Base-by-base conservation (phyloP, 2,888 invertebrate species). In the Rhimphoctona megacephalus region DNA sequence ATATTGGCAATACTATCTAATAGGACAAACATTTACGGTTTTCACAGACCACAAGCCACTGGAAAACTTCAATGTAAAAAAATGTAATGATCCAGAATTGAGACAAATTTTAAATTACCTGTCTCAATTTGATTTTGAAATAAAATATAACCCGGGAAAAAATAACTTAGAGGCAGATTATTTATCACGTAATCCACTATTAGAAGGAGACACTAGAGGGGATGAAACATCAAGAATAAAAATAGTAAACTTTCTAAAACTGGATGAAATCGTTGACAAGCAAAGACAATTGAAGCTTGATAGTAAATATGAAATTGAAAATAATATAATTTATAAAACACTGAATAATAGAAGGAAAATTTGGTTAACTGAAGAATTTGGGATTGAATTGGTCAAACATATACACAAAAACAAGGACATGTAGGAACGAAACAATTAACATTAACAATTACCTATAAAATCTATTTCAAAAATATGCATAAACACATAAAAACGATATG, bases 291-390 rank as follows among this genome's bases (percentile, higher is more conserved):
- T 64, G 83, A 77, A 89, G 86, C 46, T 25, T 36, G 81, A 83
- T 57, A 64, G 84, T 25, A 77, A 76, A 74, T 14, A 82, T 30
- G 77, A 76, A 83, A 74, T 36, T 39, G 76, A 85, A 84, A 72
- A 88, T 66, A 43, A 80, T 25, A 70, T 88, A 36, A 85, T 80
- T 25, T 88, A 78, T 78, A 87, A 85, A 81, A 86, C 73, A 83
- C 25, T 61, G 25, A 83, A 79, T 57, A 88, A 88, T 5, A 87
- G 73, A 83, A 72, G 82, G 73, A 87, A 88, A 81, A 89, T 88
- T 39, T 74, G 81, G 70, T 8, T 88, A 49, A 78, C 83, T 1
- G 87, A 88, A 30, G 49, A 85, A 49, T 86, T 89, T 9, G 81
- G 87, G 69, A 77, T 61, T 33, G 57, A 86, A 86, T 19, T 89